Base-by-base conservation (phyloP, 2,797 vertebrate species). In the Dromococcyx pavoninus region DNA sequence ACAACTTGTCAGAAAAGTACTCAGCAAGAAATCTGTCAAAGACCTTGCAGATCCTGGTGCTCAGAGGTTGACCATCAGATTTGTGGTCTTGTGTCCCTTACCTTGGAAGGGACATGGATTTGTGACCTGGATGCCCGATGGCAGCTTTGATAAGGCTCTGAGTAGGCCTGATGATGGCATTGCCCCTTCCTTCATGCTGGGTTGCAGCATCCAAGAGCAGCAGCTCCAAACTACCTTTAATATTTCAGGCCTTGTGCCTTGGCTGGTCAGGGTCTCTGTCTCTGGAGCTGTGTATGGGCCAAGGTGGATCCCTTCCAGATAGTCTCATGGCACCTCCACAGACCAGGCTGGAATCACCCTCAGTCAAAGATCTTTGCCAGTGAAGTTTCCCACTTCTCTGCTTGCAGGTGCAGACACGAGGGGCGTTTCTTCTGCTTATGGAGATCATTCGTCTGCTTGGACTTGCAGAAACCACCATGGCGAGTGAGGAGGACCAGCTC, bases 371-470 rank as follows among this genome's bases (percentile, higher is more conserved):
- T 8, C 51, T 37, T n/a, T 44, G 43, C 19, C 50, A n/a, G 19
- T 37, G 65, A 66, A 16, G 30, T 8, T 51, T 22, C 28, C 30
- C 27, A 3, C 60, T 43, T n/a, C 37, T 74, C 15, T 41, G 10
- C 61, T 21, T 91, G 11, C 88, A 99, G 98, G 98, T 99, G 78
- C 97, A 99, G 97, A 96, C 95, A 1, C 98, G 98, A 28, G 98
- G 97, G 30, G 98, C 98, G 0, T 98, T 98, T 74, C 98, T 98
- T 22, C 95, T 99, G 61, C 53, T 98, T 43, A 98, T 98, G 98
- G 98, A 99, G 51, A 93, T 97, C 4, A 97, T 97, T 88, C 97
- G 96, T 17, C 97, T 99, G 65, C 94, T 98, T 69, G 98, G 98
- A 17, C 95, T 98, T 58, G 98, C 98, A 93, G 99, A 99, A 95